Evolutionary conservation across 2,113 vertebrate genomes (phyloP).

Genomic region (Opisthocomus hoazin): DNA sequence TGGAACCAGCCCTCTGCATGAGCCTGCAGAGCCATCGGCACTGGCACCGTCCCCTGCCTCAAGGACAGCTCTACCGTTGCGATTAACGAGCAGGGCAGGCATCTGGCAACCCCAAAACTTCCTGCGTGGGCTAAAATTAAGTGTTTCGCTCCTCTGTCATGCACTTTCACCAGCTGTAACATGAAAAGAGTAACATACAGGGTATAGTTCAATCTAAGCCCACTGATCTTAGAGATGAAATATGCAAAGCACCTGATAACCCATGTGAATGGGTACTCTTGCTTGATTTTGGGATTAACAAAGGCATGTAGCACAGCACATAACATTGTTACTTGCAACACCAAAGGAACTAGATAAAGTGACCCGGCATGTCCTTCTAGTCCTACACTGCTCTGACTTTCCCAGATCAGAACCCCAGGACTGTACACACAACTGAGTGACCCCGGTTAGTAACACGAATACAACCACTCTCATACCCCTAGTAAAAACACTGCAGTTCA

Average conservation of each 20-base stretch:
- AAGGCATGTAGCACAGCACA: rapidly evolving
- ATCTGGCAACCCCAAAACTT: not conserved
- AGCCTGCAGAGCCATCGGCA: not conserved
- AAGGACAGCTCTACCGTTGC: not conserved
- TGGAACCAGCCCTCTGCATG: rapidly evolving
- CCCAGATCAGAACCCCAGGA: not conserved
- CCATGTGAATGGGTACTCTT: not conserved
- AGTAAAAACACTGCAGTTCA: not conserved
- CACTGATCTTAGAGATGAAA: not conserved
- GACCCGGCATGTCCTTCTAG: not conserved
- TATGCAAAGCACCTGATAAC: not conserved
- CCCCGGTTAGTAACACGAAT: not conserved
- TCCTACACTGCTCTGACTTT: not conserved
- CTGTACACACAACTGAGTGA: not conserved
- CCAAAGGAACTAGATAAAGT: not conserved
- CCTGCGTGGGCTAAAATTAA: not conserved
- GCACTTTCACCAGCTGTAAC: not conserved
- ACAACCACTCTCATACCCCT: rapidly evolving
- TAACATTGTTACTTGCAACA: rapidly evolving
- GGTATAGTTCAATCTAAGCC: not conserved
- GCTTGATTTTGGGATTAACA: not conserved
- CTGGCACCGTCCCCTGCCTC: not conserved
- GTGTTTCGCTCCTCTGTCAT: not conserved
- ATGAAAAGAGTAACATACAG: not conserved
- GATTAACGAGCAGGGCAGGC: not conserved